Evolutionary conservation across 2,113 vertebrate genomes (phyloP), one percentile per base, ranked within the genome.

Genomic region (Plotosus lineatus): DNA sequence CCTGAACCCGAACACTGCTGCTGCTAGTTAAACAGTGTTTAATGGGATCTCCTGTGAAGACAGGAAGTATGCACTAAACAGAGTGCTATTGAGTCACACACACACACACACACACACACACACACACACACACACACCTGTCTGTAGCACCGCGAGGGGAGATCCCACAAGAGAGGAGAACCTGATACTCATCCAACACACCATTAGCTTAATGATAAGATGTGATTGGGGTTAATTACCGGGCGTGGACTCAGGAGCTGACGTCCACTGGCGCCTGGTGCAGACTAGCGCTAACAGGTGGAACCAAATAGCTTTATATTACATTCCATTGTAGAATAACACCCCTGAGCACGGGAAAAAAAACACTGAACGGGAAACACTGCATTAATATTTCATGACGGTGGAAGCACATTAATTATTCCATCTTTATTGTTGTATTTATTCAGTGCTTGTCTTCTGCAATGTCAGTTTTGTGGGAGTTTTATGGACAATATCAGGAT

Each of bases 181-280:
- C 86, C 83, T 83, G 69, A 80, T 36, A 80, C 78, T 87, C 79
- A 89, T 83, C 87, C 89, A 91, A 91, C 91, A 89, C 92, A 86
- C 90, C 89, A 92, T 93, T 92, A 78, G 83, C 85, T 75, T 92
- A 93, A 94, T 92, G 88, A 92, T 91, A 92, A 92, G 89, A 88
- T 77, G 80, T 83, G 81, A 46, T 31, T 80, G 23, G 83, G 86
- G 88, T 78, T 88, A 90, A 94, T 92, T 90, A 90, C 88, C 90
- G 88, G 87, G 87, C 87, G 84, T 90, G 75, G 87, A 83, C 88
- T 88, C 83, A 85, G 86, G 89, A 88, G 89, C 78, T 84, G 88
- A 91, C 90, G 86, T 88, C 89, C 85, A 83, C 86, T 82, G 89
- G 90, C 89, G 85, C 90, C 90, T 90, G 81, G 82, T 81, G 56